Evolutionary conservation across 1,140 invertebrate genomes (phyloP).

Genomic region (Eupeodes corollae): DNA sequence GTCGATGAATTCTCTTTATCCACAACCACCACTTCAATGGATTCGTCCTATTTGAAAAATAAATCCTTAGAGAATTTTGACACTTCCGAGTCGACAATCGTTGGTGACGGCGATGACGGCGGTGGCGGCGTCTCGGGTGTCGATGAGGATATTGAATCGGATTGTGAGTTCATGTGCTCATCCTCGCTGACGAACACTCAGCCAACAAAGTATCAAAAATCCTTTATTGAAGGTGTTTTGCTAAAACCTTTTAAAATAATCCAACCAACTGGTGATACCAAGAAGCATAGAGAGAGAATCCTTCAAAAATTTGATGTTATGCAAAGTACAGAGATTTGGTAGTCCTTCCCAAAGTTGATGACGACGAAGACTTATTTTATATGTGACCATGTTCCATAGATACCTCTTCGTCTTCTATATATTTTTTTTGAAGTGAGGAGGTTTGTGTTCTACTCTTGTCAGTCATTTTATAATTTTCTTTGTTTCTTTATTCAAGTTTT

Average conservation of each 20-base stretch:
- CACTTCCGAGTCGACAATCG: constrained; percentile 20
- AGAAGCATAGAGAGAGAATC: constrained; percentile 23
- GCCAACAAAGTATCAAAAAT: constrained; percentile 27
- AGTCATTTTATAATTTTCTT: no score
- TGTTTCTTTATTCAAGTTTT: no score
- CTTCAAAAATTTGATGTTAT: constrained; percentile 32
- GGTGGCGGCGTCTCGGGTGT: constrained; percentile 5
- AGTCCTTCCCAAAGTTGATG: no score
- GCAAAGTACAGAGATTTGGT: constrained; percentile 27
- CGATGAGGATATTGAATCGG: constrained; percentile 35
- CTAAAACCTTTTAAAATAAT: constrained; percentile 33
- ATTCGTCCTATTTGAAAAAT: constrained; percentile 36
- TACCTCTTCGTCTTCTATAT: no score
- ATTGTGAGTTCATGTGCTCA: constrained; percentile 22
- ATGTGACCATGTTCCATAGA: no score
- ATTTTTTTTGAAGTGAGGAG: no score
- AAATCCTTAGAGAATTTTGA: constrained; percentile 36
- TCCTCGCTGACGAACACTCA: constrained; percentile 2
- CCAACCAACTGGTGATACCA: constrained; percentile 26
- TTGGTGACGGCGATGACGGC: constrained; percentile 7
- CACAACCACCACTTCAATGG: constrained; percentile 17
- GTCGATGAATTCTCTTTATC: constrained; percentile 35
- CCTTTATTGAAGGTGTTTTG: constrained; percentile 30
- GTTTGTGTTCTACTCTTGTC: no score
- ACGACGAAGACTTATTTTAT: no score